Evolutionary conservation across 2,113 vertebrate species (phyloP), one percentile per base, ranked within the genome.

Genomic region (Stegostoma tigrinum): DNA sequence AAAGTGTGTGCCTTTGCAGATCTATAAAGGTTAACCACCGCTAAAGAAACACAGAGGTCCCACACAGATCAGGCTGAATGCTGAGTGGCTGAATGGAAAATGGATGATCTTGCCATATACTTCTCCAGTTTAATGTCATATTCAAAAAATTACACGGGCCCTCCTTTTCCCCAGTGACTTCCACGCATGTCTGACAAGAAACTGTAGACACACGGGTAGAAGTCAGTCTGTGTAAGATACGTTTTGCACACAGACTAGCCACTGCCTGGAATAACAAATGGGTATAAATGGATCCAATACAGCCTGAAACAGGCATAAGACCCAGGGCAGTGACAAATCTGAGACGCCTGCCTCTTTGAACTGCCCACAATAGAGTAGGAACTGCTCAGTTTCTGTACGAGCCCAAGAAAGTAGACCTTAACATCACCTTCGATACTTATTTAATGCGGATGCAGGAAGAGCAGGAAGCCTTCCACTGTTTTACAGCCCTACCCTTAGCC

Each of bases 21-120:
- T 67, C 61, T n/a, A 93, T 66, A 93, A 93, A 93, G 89, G 67
- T 93, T 93, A 93, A 93, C 23, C 66, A 21, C 34, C 66, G 2
- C 64, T 66, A 66, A 67, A 38, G 21, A n/a, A 66, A 23, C 89
- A 93, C 61, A 48, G 12, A 91, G 55, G 14, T n/a, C 55, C 30
- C 3, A n/a, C 7, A 30, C 3, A 55, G 24, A 89, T 89, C 86
- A 89, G 48, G 24, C 86, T 30, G 64, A 91, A n/a, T 34, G 12
- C 89, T 0, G 34, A 91, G 34, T 17, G 89, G 85, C 10, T 27
- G 2, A 14, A n/a, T 61, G 87, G 15, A 34, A 90, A 90, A 55
- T 23, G 48, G 12, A 12, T 48, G 48, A 34, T 61, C 27, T 55
- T 3, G 52, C 61, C n/a, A 14, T 90, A 61, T 52, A 90, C 27